Evolutionary conservation across 2,113 vertebrate genomes (phyloP).

Genomic region (Nothoprocta perdicaria): DNA sequence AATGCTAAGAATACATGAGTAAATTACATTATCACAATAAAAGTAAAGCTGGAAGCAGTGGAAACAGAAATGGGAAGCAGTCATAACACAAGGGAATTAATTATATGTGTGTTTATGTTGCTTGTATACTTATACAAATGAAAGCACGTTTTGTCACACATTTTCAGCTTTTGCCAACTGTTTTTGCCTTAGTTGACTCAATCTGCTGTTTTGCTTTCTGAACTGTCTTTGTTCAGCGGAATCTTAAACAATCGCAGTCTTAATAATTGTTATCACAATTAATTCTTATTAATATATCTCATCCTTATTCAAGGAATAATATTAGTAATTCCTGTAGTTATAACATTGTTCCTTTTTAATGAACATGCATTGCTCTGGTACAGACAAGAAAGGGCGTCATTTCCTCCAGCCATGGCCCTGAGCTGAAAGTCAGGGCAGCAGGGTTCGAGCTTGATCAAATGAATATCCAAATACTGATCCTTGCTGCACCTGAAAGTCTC

Average conservation of each 20-base stretch:
- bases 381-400: fast-evolving
- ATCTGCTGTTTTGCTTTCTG: not conserved
- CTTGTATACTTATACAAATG: conserved; percentile 14
- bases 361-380: not conserved
- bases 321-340: not conserved
- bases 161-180: conserved; percentile 24
- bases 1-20: not conserved
- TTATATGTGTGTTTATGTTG: conserved; percentile 43
- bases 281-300: no score
- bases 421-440: not conserved
- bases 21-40: not conserved
- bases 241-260: not conserved
- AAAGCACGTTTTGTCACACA: not conserved
- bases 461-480: not conserved
- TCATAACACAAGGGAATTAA: conserved; percentile 19
- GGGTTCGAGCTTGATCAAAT: not conserved
- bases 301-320: not conserved
- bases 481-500: not conserved
- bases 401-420: not conserved
- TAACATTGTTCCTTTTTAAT: not conserved
- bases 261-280: not conserved
- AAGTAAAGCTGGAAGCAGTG: not conserved
- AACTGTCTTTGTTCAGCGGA: not conserved
- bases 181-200: not conserved
- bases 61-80: conserved; percentile 5